Evolutionary conservation across 2,888 invertebrate genomes (phyloP).

Genomic region (Apodemia mormo): DNA sequence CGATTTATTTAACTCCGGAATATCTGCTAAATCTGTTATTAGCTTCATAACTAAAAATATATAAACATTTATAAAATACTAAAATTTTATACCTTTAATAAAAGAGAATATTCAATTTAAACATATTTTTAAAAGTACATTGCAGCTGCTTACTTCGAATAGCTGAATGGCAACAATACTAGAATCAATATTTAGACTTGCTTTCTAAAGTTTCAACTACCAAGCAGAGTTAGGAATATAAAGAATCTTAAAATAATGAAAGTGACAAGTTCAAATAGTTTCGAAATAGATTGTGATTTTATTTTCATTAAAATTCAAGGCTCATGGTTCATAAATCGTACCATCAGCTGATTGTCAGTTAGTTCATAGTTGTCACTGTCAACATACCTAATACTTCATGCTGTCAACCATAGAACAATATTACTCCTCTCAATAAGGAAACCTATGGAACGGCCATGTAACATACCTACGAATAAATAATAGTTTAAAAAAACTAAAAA

Average conservation of each 20-base stretch:
- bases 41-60: conserved; percentile 55
- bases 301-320: neutral
- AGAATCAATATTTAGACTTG: neutral
- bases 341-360: neutral
- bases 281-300: conserved; percentile 9
- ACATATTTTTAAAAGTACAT: neutral
- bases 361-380: neutral
- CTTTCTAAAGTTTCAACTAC: neutral
- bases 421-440: too few relatives aligned
- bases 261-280: conserved; percentile 1
- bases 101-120: too few relatives aligned
- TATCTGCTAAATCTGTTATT: conserved; percentile 51
- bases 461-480: too few relatives aligned
- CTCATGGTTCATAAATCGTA: neutral
- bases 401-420: too few relatives aligned
- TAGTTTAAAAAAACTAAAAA: too few relatives aligned
- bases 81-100: too few relatives aligned
- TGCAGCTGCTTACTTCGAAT: neutral
- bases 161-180: neutral
- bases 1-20: conserved; percentile 56
- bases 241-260: conserved; percentile 5
- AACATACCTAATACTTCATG: too few relatives aligned
- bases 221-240: neutral
- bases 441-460: too few relatives aligned
- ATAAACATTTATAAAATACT: neutral